Evolutionary conservation across 2,888 invertebrate species (phyloP), one percentile per base, ranked within the genome.

Genomic region (Drosophila merina): DNA sequence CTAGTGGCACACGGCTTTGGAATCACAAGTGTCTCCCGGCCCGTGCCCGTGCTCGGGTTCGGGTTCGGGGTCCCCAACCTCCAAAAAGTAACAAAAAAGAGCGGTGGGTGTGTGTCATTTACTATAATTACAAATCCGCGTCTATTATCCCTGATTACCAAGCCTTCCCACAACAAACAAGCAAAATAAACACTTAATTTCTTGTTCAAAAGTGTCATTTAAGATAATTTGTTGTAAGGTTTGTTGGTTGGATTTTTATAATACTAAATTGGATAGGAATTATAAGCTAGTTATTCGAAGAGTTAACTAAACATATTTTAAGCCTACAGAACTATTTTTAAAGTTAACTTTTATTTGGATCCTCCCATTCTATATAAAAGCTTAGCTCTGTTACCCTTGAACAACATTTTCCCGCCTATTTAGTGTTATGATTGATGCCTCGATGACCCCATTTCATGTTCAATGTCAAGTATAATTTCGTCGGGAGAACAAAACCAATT

Each of bases 381-480:
- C n/a, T 2, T 2, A 5, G n/a, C n/a, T n/a, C n/a, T 12, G 8
- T 31, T 31, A 30, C 14, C 8, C 10, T 12, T 8, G 9, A 8
- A 8, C 9, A 49, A n/a, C 1, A 14, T 48, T 54, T 10, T 5
- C 10, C 14, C 2, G 12, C 1, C 12, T 38, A 0, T 52, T 25
- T 54, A 14, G n/a, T 47, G 38, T 40, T 14, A 28, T 50, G 26
- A 54, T 66, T 38, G 36, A 60, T 71, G 47, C 7, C 33, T 31
- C 30, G 49, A 60, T 67, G 40, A 48, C 60, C 74, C 63, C 42
- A 49, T 66, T 44, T 52, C 51, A 40, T 58, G 69, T 79, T 76
- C 85, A 83, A 83, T 85, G 82, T 74, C 87, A 85, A 85, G 85
- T 72, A 73, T 84, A 75, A 86, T 74, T 85, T 85, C 62, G 69